Percentiles rank a stretch among this genome's conserved stretches.
These are phyloP conservation scores for Ennomos quercinarius DNA, from an alignment of 2,888 invertebrate species.

Conservation along the genomic window DNA sequence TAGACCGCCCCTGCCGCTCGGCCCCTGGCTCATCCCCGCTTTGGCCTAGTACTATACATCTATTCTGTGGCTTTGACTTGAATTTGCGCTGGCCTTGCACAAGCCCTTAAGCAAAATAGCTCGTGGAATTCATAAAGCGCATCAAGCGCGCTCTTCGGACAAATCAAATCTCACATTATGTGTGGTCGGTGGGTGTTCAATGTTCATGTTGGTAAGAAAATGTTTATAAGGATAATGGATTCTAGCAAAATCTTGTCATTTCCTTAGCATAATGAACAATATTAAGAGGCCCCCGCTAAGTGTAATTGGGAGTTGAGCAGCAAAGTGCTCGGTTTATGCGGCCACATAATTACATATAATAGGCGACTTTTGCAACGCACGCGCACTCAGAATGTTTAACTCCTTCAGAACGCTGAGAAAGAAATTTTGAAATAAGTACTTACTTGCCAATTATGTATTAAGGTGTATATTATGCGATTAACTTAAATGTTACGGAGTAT, in stretches of 20 bases:
- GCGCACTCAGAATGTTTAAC: conserved; percentile 71
- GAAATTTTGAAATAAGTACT: conserved; percentile 64
- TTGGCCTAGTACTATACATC: no score
- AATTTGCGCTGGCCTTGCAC: no score
- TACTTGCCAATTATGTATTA: conserved; percentile 47
- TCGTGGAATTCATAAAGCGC: not conserved
- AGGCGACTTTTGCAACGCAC: conserved; percentile 78
- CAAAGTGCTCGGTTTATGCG: conserved; percentile 77
- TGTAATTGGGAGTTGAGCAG: conserved; percentile 76
- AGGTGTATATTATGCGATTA: conserved; percentile 58
- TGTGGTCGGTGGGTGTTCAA: conserved; percentile 11
- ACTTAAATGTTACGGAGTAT: conserved; percentile 50
- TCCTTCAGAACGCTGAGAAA: conserved; percentile 59
- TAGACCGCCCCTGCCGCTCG: no score
- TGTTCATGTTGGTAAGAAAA: conserved; percentile 12
- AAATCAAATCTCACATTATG: conserved; percentile 7
- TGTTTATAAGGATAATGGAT: conserved; percentile 69
- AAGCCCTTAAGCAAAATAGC: conserved; percentile 25
- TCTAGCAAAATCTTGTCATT: conserved; percentile 77
- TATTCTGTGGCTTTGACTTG: no score
- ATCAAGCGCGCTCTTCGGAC: conserved; percentile 2
- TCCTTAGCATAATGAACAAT: conserved; percentile 80
- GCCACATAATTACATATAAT: conserved; percentile 80
- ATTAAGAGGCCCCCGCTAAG: conserved; percentile 76
- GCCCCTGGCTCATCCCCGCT: no score